These are phyloP conservation scores for Squalus acanthias DNA, from an alignment of 2,797 vertebrate species.

Conservation along the genomic window DNA sequence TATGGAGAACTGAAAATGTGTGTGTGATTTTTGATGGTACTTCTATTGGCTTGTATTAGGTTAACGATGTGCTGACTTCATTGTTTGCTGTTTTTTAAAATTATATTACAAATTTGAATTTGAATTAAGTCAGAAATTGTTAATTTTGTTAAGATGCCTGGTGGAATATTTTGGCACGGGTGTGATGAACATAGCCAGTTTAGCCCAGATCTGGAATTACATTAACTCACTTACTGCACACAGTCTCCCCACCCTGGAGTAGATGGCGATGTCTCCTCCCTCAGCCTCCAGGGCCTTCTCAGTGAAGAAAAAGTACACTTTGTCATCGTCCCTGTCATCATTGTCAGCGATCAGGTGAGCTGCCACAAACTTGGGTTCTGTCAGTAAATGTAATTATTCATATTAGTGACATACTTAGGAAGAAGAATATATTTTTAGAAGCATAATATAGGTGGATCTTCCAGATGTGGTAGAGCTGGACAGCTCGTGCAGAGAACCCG, in stretches of 20 bases:
- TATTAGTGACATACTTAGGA: not conserved
- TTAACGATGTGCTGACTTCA: not conserved
- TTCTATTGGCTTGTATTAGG: not conserved
- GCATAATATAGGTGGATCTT: not conserved
- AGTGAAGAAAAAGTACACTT: conserved; percentile 95
- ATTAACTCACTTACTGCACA: conserved; percentile 70
- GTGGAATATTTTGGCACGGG: not conserved
- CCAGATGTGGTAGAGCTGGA: not conserved
- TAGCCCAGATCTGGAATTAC: not conserved
- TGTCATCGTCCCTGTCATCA: conserved; percentile 86
- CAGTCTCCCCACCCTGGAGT: conserved; percentile 76
- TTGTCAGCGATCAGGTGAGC: conserved; percentile 88
- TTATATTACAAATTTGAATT: not conserved
- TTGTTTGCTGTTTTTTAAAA: not conserved
- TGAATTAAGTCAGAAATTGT: not conserved
- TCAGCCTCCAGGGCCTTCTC: conserved; percentile 78
- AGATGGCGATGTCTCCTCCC: conserved; percentile 68
- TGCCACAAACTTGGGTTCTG: conserved; percentile 88
- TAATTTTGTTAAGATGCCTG: not conserved
- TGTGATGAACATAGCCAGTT: not conserved
- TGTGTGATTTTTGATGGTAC: not conserved
- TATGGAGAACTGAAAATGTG: not conserved
- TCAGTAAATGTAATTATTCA: conserved; percentile 1
- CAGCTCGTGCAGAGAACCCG: not conserved
- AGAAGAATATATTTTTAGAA: not conserved